Evolutionary conservation across 2,888 invertebrate species (phyloP).

Genomic region (Chelonus formosanus): DNA sequence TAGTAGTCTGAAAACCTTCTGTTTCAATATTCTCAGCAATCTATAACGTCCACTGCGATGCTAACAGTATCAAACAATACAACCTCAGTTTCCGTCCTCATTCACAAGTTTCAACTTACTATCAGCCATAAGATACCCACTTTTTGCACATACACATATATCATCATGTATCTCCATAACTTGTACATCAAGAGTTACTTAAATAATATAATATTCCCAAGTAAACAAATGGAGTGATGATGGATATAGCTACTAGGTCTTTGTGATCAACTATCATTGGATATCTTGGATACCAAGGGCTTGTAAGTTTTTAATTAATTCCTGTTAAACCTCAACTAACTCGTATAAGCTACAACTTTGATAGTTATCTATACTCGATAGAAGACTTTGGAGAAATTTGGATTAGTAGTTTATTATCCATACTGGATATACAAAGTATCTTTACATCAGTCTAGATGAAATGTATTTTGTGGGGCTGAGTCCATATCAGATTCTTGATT

Average conservation of each 20-base stretch:
- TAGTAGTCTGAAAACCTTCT: slow-evolving; percentile 14
- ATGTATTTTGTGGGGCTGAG: too few relatives aligned
- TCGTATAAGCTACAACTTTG: not conserved
- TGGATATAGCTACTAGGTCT: not conserved
- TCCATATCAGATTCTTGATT: too few relatives aligned
- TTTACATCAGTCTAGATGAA: too few relatives aligned
- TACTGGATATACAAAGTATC: too few relatives aligned
- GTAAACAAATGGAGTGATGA: too few relatives aligned
- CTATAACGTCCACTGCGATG: slow-evolving; percentile 13
- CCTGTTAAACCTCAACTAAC: slow-evolving; percentile 7
- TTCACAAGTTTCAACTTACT: not conserved
- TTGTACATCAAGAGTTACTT: too few relatives aligned
- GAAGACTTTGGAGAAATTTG: too few relatives aligned
- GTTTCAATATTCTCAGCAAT: slow-evolving; percentile 13
- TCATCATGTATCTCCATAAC: not conserved
- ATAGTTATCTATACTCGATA: not conserved
- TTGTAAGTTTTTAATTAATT: slow-evolving; percentile 4
- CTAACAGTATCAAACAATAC: not conserved
- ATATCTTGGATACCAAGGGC: not conserved
- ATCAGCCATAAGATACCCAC: too few relatives aligned
- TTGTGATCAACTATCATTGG: not conserved
- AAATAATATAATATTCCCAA: too few relatives aligned
- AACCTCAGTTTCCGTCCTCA: not conserved
- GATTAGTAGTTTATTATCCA: too few relatives aligned
- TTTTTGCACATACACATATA: not conserved